A percentile compares a stretch with the other conserved stretches of the same genome.
Conservation (phyloP, 1,140 invertebrate genomes). For the Thrips palmi region DNA sequence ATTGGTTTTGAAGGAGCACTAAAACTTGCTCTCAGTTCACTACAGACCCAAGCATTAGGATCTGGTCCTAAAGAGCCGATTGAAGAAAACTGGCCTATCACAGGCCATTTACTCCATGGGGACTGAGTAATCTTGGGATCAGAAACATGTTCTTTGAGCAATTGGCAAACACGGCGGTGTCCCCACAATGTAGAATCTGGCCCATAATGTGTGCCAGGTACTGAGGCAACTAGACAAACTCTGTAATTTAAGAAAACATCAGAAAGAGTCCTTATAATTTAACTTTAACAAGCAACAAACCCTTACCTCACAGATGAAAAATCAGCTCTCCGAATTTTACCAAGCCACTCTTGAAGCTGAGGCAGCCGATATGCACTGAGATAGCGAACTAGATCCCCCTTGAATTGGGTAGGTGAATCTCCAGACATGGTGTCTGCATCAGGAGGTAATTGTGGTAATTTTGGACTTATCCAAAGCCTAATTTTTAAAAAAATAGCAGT, state of each 20-base stretch:
- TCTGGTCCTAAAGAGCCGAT: conserved; percentile 66
- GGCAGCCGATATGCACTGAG: conserved; percentile 50
- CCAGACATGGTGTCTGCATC: conserved; percentile 36
- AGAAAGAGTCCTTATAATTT: conserved; percentile 4
- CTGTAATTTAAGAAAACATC: conserved; percentile 23
- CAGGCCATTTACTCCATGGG: conserved; percentile 38
- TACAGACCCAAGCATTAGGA: conserved; percentile 46
- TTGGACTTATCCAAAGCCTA: conserved; percentile 73
- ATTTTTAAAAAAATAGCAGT: conserved; percentile 5
- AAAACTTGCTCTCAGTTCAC: conserved; percentile 38
- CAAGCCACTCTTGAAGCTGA: conserved; percentile 50
- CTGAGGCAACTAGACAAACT: conserved; percentile 69
- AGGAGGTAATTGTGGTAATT: conserved; percentile 38
- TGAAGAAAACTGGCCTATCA: conserved; percentile 76
- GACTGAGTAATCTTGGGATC: conserved; percentile 31
- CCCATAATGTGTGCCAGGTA: conserved; percentile 58
- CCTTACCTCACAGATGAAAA: conserved; percentile 62
- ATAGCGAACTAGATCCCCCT: conserved; percentile 67
- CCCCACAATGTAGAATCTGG: conserved; percentile 39
- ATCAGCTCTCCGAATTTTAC: conserved; percentile 51
- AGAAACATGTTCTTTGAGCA: conserved; percentile 42
- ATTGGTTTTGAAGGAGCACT: too few relatives aligned
- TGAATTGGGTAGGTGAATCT: conserved; percentile 72
- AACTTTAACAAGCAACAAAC: conserved; percentile 8
- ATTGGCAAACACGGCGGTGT: conserved; percentile 41